Conservation (phyloP, 37 sponge, comb jelly and placozoan genomes). For the Beroe forskalii region DNA sequence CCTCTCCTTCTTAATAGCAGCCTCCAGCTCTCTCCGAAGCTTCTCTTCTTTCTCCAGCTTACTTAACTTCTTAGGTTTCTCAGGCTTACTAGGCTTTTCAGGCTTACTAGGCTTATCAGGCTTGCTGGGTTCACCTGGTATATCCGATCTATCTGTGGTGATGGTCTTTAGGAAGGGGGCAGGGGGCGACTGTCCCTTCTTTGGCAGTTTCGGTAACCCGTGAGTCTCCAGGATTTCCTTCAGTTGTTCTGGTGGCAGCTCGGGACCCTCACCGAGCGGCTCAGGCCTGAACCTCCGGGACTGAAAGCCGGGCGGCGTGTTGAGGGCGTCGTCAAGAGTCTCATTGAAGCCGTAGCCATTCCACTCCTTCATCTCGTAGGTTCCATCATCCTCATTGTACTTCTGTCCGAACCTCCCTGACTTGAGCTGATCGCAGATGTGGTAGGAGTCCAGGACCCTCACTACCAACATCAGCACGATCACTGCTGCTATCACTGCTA, state of each 20-base stretch:
- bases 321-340: neutral
- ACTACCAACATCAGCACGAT: neutral
- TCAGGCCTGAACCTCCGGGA: neutral
- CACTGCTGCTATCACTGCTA: neutral
- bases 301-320: neutral
- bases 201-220: neutral
- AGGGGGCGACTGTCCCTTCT: neutral
- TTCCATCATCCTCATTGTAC: constrained; percentile 42
- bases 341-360: constrained; percentile 17
- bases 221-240: neutral
- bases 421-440: neutral
- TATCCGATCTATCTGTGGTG: neutral
- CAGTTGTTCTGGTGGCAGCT: neutral
- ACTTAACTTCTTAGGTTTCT: neutral
- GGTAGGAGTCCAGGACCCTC: constrained; percentile 4
- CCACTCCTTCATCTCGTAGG: neutral
- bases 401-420: neutral
- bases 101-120: neutral
- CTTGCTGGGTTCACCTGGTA: no score
- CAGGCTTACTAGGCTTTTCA: neutral
- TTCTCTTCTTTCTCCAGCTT: neutral
- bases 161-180: neutral
- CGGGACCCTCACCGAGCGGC: neutral
- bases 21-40: neutral
- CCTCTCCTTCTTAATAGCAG: neutral